phyloP scores from a whole-genome alignment of 2,888 invertebrate species.

The Eristalis tenax region DNA sequence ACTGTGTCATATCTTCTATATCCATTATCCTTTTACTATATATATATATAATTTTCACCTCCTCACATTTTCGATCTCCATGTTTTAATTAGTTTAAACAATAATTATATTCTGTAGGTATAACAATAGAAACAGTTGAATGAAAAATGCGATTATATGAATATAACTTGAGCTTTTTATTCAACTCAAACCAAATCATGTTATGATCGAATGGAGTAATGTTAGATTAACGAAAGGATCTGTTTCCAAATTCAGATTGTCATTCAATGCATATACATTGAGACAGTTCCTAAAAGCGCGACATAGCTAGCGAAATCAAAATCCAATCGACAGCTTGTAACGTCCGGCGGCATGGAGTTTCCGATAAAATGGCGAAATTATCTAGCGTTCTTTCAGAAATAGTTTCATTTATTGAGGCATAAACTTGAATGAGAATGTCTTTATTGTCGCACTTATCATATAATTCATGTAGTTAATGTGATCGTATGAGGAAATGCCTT shows the following conservation, averaged over 20 bases:
- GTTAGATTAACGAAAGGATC: no score
- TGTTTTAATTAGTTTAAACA: no score
- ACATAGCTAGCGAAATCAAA: background rate
- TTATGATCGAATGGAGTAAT: no score
- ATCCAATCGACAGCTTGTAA: background rate
- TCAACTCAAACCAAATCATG: no score
- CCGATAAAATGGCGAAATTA: constrained; percentile 68
- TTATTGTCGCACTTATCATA: background rate
- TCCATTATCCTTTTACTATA: no score
- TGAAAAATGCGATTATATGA: no score
- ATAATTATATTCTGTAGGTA: no score
- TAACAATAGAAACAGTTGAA: no score
- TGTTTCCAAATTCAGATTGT: background rate
- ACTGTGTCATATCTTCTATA: no score
- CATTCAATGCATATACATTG: background rate
- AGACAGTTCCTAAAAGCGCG: background rate
- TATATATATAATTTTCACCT: no score
- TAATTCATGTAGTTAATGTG: background rate
- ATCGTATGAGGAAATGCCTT: background rate
- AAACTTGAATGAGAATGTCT: background rate
- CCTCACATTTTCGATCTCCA: no score
- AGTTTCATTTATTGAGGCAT: background rate
- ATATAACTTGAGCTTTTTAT: no score
- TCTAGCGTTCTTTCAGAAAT: background rate
- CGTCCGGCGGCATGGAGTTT: constrained; percentile 1